Conservation (phyloP, 2,113 vertebrate species). For the Melozone crissalis region DNA sequence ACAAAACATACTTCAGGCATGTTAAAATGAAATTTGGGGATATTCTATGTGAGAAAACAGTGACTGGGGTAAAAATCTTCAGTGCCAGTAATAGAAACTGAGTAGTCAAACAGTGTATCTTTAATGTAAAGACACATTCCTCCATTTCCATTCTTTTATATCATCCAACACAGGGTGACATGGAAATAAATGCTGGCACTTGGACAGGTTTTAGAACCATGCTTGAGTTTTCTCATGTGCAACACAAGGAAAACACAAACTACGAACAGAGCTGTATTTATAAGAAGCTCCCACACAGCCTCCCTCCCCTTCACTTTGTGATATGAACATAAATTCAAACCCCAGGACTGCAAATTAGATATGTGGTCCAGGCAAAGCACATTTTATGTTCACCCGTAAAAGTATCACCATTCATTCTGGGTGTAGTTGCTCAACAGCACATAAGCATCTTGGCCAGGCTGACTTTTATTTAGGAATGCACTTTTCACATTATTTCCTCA, state of each 20-base stretch:
- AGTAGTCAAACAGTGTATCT: neutral
- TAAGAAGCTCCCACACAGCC: neutral
- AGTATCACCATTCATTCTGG: conserved; percentile 27
- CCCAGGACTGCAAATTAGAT: neutral
- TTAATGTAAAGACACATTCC: neutral
- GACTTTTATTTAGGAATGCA: neutral
- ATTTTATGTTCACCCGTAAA: conserved; percentile 31
- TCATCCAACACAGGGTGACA: neutral
- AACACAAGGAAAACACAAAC: conserved; percentile 1
- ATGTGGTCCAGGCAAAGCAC: neutral
- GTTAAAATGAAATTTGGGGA: neutral
- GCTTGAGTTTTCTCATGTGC: neutral
- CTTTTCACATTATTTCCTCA: neutral
- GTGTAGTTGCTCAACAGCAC: conserved; percentile 8
- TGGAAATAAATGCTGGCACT: neutral
- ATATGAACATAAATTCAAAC: conserved; percentile 28
- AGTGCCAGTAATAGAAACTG: neutral
- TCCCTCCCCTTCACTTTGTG: neutral
- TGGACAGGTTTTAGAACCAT: neutral
- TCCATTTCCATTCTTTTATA: neutral
- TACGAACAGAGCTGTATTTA: neutral
- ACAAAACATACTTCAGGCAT: neutral
- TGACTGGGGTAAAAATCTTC: neutral
- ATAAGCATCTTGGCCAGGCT: neutral
- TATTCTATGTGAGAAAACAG: neutral